These are phyloP conservation scores for Pasiphila rectangulata DNA, from an alignment of 2,888 invertebrate species.

Conservation along the genomic window DNA sequence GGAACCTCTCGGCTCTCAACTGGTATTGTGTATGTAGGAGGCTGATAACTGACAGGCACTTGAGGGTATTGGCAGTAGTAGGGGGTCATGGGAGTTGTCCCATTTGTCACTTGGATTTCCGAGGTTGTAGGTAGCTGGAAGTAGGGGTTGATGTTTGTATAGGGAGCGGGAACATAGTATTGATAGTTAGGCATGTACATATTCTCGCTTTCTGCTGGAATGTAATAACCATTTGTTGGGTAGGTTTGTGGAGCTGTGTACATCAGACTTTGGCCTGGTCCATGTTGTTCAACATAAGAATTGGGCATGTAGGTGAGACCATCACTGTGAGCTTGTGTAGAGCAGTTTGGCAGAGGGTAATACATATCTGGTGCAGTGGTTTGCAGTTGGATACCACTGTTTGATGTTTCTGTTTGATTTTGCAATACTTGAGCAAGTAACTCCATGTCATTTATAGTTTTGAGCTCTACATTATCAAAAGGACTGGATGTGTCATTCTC, in stretches of 20 bases:
- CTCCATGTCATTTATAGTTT: constrained; percentile 95
- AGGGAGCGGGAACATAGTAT: constrained; percentile 61
- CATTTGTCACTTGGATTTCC: constrained; percentile 46
- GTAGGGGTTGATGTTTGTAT: constrained; percentile 50
- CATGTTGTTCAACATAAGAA: constrained; percentile 61
- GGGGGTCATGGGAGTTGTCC: constrained; percentile 58
- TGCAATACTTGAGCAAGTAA: constrained; percentile 90
- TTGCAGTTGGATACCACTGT: constrained; percentile 49
- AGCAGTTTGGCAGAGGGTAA: constrained; percentile 55
- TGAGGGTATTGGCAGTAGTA: constrained; percentile 66
- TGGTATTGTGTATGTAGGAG: constrained; percentile 35
- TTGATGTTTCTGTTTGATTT: constrained; percentile 59
- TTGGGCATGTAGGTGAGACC: constrained; percentile 62
- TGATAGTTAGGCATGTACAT: constrained; percentile 68
- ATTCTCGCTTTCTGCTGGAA: constrained; percentile 55
- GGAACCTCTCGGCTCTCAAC: constrained; percentile 34
- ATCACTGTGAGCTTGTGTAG: constrained; percentile 63
- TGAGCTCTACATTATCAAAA: constrained; percentile 95
- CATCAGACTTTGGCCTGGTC: constrained; percentile 56
- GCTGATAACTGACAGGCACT: constrained; percentile 48
- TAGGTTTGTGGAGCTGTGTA: constrained; percentile 63
- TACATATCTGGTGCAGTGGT: constrained; percentile 47
- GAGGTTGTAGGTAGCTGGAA: constrained; percentile 54
- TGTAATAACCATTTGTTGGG: constrained; percentile 63
- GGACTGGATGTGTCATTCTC: constrained; percentile 95